Conservation (phyloP, 2,888 invertebrate genomes). For the Volucella zonaria region DNA sequence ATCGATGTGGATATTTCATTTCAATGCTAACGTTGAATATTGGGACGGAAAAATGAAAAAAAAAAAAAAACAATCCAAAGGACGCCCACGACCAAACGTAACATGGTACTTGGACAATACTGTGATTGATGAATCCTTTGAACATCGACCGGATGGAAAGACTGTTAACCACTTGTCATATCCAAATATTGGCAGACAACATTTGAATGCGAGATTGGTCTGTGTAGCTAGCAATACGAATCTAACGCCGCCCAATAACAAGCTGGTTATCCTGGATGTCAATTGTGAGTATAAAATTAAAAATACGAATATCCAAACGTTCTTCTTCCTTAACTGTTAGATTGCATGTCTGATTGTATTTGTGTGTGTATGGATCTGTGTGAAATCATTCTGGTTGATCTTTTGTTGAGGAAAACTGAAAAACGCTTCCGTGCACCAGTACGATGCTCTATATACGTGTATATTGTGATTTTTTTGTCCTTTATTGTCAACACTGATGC, state of each 20-base stretch:
- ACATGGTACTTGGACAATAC: conserved; percentile 94
- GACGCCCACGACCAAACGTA: conserved; percentile 89
- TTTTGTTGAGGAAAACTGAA: conserved; percentile 11
- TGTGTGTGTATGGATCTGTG: conserved; percentile 3
- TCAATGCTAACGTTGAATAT: conserved; percentile 23
- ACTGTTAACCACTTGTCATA: conserved; percentile 91
- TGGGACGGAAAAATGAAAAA: conserved; percentile 2
- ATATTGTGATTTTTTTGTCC: not conserved
- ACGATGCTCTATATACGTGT: conserved; percentile 2
- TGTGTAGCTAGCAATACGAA: conserved; percentile 95
- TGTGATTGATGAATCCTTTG: conserved; percentile 92
- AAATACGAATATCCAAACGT: conserved; percentile 22
- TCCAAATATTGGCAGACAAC: conserved; percentile 91
- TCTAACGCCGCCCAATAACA: conserved; percentile 89
- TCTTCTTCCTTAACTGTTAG: conserved; percentile 22
- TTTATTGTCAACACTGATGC: not conserved
- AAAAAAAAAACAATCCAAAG: conserved; percentile 81
- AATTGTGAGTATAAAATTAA: conserved; percentile 88
- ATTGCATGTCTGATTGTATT: too few relatives aligned
- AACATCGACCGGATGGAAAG: conserved; percentile 87
- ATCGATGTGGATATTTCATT: conserved; percentile 9
- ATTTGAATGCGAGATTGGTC: conserved; percentile 91
- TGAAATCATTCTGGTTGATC: conserved; percentile 20
- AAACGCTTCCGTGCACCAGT: not conserved
- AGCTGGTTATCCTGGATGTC: conserved; percentile 91